A percentile compares a stretch with the other conserved stretches of the same genome.
phyloP scores from a whole-genome alignment of 1,140 invertebrate species.

The Temnothorax longispinosus region DNA sequence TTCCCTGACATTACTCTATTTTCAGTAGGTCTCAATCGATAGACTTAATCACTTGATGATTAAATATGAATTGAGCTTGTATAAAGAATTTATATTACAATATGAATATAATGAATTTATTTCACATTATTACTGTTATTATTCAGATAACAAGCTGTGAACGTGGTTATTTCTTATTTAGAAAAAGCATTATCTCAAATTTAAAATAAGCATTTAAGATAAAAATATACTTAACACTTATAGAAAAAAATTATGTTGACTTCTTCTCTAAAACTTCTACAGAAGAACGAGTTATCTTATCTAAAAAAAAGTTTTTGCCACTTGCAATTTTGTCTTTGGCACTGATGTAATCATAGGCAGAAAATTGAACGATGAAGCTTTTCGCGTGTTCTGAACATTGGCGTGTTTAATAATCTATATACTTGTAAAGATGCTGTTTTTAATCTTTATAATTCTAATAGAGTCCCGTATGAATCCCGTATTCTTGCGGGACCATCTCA shows the following conservation, averaged over 20 bases:
- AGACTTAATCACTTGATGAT: not conserved
- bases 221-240: not conserved
- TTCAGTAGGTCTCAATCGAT: not conserved
- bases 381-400: not conserved
- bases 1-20: not conserved
- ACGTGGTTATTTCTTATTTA: no score
- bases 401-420: not conserved
- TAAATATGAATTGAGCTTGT: not conserved
- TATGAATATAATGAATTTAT: not conserved
- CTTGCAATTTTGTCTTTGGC: not conserved
- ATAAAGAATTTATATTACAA: not conserved
- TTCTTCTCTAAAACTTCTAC: not conserved
- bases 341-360: not conserved
- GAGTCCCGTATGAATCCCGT: conserved; percentile 25
- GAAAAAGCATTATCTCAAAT: not conserved
- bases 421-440: conserved; percentile 11
- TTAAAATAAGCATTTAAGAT: not conserved
- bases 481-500: conserved; percentile 35
- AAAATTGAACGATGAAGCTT: not conserved
- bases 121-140: not conserved
- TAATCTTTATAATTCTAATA: not conserved
- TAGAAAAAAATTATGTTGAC: not conserved
- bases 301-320: not conserved
- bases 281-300: not conserved
- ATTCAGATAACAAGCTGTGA: not conserved